phyloP scores from a whole-genome alignment of 2,797 vertebrate genomes.

The Monodelphis domestica region DNA sequence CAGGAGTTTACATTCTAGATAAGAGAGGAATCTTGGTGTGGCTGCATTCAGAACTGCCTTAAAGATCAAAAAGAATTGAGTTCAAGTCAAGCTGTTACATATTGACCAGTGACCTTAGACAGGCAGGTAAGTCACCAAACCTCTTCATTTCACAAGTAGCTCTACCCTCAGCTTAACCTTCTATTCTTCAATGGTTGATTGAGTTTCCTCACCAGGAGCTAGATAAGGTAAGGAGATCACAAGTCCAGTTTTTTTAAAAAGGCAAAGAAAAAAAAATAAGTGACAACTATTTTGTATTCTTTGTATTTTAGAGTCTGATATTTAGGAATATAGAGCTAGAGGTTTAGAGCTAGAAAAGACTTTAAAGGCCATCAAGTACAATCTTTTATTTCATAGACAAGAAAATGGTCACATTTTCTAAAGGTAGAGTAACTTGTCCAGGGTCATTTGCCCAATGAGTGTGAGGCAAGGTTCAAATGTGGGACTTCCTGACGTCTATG shows the following conservation, averaged over 20 bases:
- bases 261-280: not conserved
- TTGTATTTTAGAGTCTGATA: not conserved
- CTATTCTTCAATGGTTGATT: not conserved
- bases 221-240: not conserved
- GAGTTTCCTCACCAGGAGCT: not conserved
- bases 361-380: not conserved
- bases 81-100: not conserved
- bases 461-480: not conserved
- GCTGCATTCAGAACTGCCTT: not conserved
- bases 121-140: not conserved
- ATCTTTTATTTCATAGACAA: not conserved
- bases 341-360: not conserved
- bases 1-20: not conserved
- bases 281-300: not conserved
- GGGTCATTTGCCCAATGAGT: not conserved
- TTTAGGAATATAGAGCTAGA: not conserved
- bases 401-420: not conserved
- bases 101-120: not conserved
- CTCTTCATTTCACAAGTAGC: not conserved
- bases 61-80: not conserved
- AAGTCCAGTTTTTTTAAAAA: not conserved
- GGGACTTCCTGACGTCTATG: not conserved
- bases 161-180: too few relatives aligned
- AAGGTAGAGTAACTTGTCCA: not conserved
- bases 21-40: not conserved